Base-by-base conservation (phyloP, 2,888 invertebrate genomes). In the Platycheirus albimanus region DNA sequence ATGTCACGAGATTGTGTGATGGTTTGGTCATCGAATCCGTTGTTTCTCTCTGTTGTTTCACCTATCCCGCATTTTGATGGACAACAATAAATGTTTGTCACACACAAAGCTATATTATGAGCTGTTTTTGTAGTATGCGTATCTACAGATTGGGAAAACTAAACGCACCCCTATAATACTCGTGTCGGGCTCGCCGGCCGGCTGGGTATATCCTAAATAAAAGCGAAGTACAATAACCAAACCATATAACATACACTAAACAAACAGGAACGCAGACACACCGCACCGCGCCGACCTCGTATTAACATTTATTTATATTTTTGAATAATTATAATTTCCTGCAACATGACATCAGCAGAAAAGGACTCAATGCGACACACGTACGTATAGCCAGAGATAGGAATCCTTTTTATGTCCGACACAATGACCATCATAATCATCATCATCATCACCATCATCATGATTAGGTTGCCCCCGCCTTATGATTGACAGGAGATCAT, bases 401-500 rank as follows among this genome's bases (percentile, higher is more conserved):
- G 67, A 72, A 78, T 83, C 83, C 67, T 83, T 77, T 83, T 67
- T 72, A 72, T 74, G 69, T 43, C 54, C 52, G 20, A 63, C 66
- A 76, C 83, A 78, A 78, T 78, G 78, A 47, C 78, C 77, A 75
- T 58, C 76, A 56, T 45, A 41, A 45, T 58, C 76, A 36, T 52
- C 69, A 11, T 41, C 43, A 33, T 33, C 8, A 33, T n/a, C n/a
- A 45, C 51, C 76, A 36, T 52, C 69, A 11, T 41, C 43, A 33
- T 33, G 1, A 33, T 61, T 24, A 51, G n/a, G 24, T 33, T 64
- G 71, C 51, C 61, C 49, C 38, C 30, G 47, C 24, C 43, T 24
- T 64, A 70, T 83, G 83, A 83, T 83, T 83, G 83, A 83, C 83
- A 83, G 83, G 78, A 72, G 78, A 83, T 78, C 83, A 83, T 83